Evolutionary conservation across 64 coral and sea anemone species (phyloP), one percentile per base, ranked within the genome.

Genomic region (Catalaphyllia jardinei): DNA sequence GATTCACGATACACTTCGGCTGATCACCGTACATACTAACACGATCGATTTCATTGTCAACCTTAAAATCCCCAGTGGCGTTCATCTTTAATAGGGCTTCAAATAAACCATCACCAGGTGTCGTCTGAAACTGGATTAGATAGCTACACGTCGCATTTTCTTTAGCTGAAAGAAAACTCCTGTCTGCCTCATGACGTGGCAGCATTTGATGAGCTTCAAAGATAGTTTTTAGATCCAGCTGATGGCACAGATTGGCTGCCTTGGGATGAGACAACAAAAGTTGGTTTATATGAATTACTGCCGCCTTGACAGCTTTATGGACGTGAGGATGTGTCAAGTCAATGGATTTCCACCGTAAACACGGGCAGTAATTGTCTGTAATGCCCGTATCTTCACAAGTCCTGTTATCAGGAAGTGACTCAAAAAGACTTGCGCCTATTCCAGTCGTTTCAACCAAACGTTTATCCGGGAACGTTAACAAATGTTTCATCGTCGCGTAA

Each of bases 11-110:
- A 74, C 95, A 98, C 11, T 69, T 62, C 15, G 95, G 92, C n/a
- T 98, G 95, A 35, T 98, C 89, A 1, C 95, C 95, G 33, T 98
- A 98, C 64, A 72, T 91, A 61, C 94, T 98, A 9, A 98, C 89
- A 59, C 95, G 79, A 75, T 89, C 91, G 10, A 98, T 98, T 16
- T 98, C 88, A 30, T 88, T 77, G 3, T 76, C 52, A 10, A 94
- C 78, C 1, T 63, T 78, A 52, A 94, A 98, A 8, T 52, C 52
- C 1, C 89, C 95, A 31, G 72, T 33, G 20, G 84, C 60, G 28
- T 60, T 88, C 8, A 94, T 72, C 65, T 77, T 62, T 20, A 94
- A 31, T 30, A 85, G 79, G 17, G 79, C 95, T 52, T 98, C 95
- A 74, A 94, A 98, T 4, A 98, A 49, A 8, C 92, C 95, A 50